These are phyloP conservation scores for Sphaeramia orbicularis DNA, from an alignment of 2,797 vertebrate genomes.

Conservation along the genomic window DNA sequence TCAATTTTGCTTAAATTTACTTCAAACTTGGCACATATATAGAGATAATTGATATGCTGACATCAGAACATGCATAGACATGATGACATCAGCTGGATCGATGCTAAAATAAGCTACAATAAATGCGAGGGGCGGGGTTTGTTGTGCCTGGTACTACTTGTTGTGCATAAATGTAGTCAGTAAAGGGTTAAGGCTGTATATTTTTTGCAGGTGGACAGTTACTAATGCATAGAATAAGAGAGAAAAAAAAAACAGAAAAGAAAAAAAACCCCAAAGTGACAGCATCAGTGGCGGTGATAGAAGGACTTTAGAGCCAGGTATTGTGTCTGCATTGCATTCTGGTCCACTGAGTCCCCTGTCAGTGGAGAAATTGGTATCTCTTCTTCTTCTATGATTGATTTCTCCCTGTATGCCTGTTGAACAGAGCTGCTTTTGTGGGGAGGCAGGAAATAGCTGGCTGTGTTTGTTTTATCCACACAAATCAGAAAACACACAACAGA, in stretches of 20 bases:
- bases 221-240: not conserved
- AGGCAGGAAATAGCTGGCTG: constrained; percentile 10
- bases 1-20: too few relatives aligned
- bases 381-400: constrained; percentile 43
- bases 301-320: not conserved
- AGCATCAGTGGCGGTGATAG: not conserved
- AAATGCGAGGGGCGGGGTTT: too few relatives aligned
- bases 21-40: too few relatives aligned
- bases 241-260: too few relatives aligned
- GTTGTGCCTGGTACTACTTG: too few relatives aligned
- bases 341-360: constrained; percentile 14
- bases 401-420: constrained; percentile 19
- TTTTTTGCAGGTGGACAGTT: not conserved
- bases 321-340: constrained; percentile 20
- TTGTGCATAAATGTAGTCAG: too few relatives aligned
- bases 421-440: constrained; percentile 16
- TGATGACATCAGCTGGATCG: too few relatives aligned
- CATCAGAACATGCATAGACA: too few relatives aligned
- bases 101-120: too few relatives aligned
- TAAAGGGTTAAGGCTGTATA: too few relatives aligned
- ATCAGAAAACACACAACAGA: constrained; percentile 17
- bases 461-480: constrained; percentile 22
- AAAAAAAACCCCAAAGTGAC: too few relatives aligned
- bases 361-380: constrained; percentile 27
- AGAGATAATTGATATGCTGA: too few relatives aligned